Evolutionary conservation across 1,140 invertebrate genomes (phyloP).

Genomic region (Aleiodes sp.): DNA sequence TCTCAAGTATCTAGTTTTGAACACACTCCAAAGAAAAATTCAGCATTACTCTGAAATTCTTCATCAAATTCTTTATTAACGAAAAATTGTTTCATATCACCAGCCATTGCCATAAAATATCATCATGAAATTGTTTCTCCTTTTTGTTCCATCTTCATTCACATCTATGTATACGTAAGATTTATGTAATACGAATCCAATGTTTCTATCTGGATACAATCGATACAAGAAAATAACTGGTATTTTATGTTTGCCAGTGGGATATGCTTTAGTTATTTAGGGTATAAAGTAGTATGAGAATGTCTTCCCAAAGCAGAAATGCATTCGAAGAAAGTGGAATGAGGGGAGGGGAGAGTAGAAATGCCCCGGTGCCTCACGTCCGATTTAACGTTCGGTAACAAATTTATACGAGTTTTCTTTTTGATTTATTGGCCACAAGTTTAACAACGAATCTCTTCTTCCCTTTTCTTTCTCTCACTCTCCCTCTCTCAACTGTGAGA

Average conservation of each 20-base stretch:
- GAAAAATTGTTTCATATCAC: not conserved
- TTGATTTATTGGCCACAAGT: slow-evolving; percentile 36
- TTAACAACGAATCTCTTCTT: slow-evolving; percentile 21
- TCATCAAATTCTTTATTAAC: not conserved
- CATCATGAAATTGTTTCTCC: not conserved
- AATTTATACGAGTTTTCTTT: slow-evolving; percentile 34
- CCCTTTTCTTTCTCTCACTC: slow-evolving; percentile 12
- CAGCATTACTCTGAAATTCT: too few relatives aligned
- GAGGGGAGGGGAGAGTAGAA: not conserved
- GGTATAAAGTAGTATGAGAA: slow-evolving; percentile 12
- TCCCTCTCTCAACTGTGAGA: slow-evolving; percentile 36
- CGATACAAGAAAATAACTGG: slow-evolving; percentile 3
- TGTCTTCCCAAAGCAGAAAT: slow-evolving; percentile 8
- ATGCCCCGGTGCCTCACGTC: slow-evolving; percentile 27
- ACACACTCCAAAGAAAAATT: too few relatives aligned
- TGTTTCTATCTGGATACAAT: not conserved
- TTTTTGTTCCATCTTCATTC: not conserved
- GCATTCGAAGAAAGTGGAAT: not conserved
- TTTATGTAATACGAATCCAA: not conserved
- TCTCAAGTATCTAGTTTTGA: too few relatives aligned
- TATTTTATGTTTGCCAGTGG: slow-evolving; percentile 6
- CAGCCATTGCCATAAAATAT: not conserved
- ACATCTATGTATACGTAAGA: not conserved
- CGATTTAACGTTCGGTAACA: slow-evolving; percentile 34
- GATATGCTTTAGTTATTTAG: slow-evolving; percentile 14